Evolutionary conservation across 2,113 vertebrate species (phyloP), one percentile per base, ranked within the genome.

Genomic region (Cyrtonyx montezumae): DNA sequence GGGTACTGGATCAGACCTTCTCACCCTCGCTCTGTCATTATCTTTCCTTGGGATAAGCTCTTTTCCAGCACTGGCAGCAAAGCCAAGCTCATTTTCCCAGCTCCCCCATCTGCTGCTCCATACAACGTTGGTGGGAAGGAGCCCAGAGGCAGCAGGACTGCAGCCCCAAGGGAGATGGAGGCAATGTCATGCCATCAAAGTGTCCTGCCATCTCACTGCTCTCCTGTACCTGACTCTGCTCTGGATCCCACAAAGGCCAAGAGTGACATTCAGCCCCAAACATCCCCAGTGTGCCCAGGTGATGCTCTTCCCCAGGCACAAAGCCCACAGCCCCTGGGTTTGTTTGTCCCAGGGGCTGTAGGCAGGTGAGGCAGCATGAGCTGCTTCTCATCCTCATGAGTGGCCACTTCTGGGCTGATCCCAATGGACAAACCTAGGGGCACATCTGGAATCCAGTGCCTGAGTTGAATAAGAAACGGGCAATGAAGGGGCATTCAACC

Each of bases 1-100:
- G 95, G 97, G 94, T 94, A 92, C 87, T 90, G 84, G 77, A 90
- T 74, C 81, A 96, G 91, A 78, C 69, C 92, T 93, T 40, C 83
- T 73, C 87, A 88, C 53, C 48, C 20, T 7, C 45, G 3, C 59
- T 84, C 88, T 82, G 53, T 73, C 45, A 68, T 94, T 94, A 80
- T 83, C 69, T 79, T 78, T 65, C 40, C 58, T 78, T 36, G 80
- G 93, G 83, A 79, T 87, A n/a, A 85, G 77, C 75, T 58, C 65
- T 56, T 94, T 78, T 34, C 88, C 0, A 3, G 83, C 0, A 0
- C 61, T 63, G 79, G 42, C 34, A 8, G 94, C 75, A 90, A 40
- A 48, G 88, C 85, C 30, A 49, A 53, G 63, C 55, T 78, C 49
- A 15, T 40, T 25, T 0, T 81, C 68, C 18, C 23, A 59, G 49